Conservation (phyloP, 2,888 invertebrate species). For the Tridacna gigas region DNA sequence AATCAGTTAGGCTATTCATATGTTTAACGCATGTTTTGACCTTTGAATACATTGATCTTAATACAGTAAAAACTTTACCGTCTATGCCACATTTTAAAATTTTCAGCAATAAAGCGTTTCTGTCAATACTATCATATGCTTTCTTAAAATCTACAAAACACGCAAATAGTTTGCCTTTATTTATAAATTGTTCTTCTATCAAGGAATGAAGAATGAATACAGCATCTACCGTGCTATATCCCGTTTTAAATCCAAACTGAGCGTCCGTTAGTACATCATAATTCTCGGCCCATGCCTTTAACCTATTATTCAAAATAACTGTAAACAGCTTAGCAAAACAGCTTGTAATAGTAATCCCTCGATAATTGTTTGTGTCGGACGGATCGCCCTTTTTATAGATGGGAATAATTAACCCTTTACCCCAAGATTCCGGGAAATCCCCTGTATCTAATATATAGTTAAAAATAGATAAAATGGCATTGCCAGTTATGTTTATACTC, state of each 20-base stretch:
- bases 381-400: slow-evolving; percentile 7
- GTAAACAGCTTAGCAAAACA: slow-evolving; percentile 22
- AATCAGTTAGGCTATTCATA: neutral
- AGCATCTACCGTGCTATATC: slow-evolving; percentile 1
- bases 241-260: slow-evolving; percentile 10
- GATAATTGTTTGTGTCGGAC: slow-evolving; percentile 12
- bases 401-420: slow-evolving; percentile 19
- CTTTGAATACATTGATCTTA: slow-evolving; percentile 9
- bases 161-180: neutral
- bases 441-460: slow-evolving; percentile 17
- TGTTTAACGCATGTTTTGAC: slow-evolving; percentile 6
- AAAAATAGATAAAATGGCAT: neutral
- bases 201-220: neutral
- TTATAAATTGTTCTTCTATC: neutral
- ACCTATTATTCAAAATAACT: slow-evolving; percentile 6
- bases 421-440: slow-evolving; percentile 16
- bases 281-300: neutral
- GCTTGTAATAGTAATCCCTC: slow-evolving; percentile 1
- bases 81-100: neutral
- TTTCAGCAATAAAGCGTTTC: neutral
- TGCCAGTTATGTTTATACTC: neutral
- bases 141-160: slow-evolving; percentile 19
- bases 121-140: slow-evolving; percentile 2
- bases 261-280: slow-evolving; percentile 9
- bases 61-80: slow-evolving; percentile 8